Base-by-base conservation (phyloP, 2,113 vertebrate genomes). In the Alces alces region DNA sequence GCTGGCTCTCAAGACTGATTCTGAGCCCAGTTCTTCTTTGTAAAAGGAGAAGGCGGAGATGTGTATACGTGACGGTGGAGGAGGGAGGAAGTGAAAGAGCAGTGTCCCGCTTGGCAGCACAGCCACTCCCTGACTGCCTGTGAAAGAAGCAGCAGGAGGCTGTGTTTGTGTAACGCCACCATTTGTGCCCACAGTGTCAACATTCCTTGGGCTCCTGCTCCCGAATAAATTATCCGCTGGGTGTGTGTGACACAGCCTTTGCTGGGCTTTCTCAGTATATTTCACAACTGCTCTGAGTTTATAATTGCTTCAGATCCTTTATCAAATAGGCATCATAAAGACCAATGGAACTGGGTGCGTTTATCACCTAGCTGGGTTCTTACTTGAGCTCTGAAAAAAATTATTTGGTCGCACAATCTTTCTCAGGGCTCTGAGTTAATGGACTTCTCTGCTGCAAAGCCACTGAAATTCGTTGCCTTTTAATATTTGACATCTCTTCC, bases 401-500 rank as follows among this genome's bases (percentile, higher is more conserved):
- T 93, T 60, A 97, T 96, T 97, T 89, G 64, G 93, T 86, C 9
- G 0, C 9, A 80, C 96, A 85, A 82, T 93, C 95, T 97, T 98
- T 97, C 96, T 92, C 17, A 0, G 95, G 96, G 96, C 96, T 96
- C 93, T 96, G 97, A 98, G 96, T 97, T 98, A 97, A 98, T 98
- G 97, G 97, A 95, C 93, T 97, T 80, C 89, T 90, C 92, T 9
- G 43, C 95, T 3, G 39, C 84, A 85, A 90, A 97, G 87, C 92
- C 89, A 33, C 92, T 90, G 96, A 90, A 97, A 93, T 86, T 15
- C 79, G 43, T 85, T 70, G 93, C 96, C 83, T 97, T 97, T 97
- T 96, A 95, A 96, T 97, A 97, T 95, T 95, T 96, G 98, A 97
- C 95, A 92, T 89, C 80, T 64, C 89, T 96, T 97, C 96, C 93